Evolutionary conservation across 2,797 vertebrate genomes (phyloP).

Genomic region (Cuniculus paca): DNA sequence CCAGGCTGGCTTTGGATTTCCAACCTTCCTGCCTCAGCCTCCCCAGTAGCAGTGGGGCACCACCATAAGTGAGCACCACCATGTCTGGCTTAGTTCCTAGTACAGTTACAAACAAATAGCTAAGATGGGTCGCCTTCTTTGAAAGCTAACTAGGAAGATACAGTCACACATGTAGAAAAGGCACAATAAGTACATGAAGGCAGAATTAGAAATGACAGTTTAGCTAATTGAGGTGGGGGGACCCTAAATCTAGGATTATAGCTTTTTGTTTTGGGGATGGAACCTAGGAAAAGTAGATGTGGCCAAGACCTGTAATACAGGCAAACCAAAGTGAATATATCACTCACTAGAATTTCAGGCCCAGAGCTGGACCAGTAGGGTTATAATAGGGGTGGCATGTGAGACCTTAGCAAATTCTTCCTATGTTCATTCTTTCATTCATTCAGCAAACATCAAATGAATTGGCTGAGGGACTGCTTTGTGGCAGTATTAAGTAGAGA

Average conservation of each 20-base stretch:
- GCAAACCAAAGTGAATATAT: background rate
- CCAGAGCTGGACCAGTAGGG: background rate
- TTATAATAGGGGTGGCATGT: background rate
- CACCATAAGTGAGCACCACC: background rate
- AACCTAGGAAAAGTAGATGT: background rate
- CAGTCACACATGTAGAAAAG: background rate
- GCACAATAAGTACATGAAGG: background rate
- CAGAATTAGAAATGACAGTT: slow-evolving; percentile 19
- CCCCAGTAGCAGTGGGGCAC: background rate
- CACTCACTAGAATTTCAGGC: background rate
- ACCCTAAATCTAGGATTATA: background rate
- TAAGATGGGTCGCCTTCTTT: background rate
- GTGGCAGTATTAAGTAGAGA: background rate
- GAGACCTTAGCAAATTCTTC: background rate
- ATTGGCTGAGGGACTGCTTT: slow-evolving; percentile 10
- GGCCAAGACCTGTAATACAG: background rate
- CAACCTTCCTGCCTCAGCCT: background rate
- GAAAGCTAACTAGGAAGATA: background rate
- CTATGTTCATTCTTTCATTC: background rate
- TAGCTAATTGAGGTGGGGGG: background rate
- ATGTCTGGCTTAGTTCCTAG: background rate
- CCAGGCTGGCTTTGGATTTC: background rate
- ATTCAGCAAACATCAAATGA: background rate
- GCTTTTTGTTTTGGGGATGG: slow-evolving; percentile 14
- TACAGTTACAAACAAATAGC: slow-evolving; percentile 3